Evolutionary conservation across 2,113 vertebrate species (phyloP).

Genomic region (Poecilia latipinna): DNA sequence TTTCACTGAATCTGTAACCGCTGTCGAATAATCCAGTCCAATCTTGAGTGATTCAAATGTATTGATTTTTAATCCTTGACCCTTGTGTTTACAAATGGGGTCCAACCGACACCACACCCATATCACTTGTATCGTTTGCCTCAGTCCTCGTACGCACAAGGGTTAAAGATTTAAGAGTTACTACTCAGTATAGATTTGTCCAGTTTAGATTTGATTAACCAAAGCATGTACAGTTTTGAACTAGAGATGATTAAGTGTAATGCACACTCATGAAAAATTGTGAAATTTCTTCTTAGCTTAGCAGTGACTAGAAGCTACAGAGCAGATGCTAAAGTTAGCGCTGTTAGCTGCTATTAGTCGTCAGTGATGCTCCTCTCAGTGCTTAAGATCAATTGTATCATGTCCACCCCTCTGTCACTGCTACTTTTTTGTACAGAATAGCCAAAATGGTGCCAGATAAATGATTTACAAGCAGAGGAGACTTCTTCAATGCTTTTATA

Average conservation of each 20-base stretch:
- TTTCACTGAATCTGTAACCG: too few species aligned
- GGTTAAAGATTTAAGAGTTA: background rate
- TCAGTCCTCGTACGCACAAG: too few species aligned
- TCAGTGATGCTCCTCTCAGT: background rate
- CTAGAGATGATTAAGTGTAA: background rate
- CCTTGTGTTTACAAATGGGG: too few species aligned
- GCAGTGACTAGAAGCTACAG: background rate
- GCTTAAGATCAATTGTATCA: background rate
- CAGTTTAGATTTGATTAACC: background rate
- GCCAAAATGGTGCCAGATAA: background rate
- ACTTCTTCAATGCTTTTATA: background rate
- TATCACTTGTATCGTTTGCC: too few species aligned
- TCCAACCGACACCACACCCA: too few species aligned
- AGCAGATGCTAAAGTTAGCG: background rate
- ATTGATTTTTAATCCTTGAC: background rate
- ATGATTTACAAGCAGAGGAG: background rate
- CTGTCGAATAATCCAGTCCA: background rate
- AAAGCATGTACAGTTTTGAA: background rate
- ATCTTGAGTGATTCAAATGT: background rate
- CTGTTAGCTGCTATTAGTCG: background rate
- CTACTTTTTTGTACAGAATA: background rate
- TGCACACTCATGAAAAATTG: background rate
- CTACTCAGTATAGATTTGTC: background rate
- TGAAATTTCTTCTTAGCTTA: background rate
- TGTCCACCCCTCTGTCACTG: background rate